Evolutionary conservation across 2,797 vertebrate species (phyloP).

Genomic region (Amazona ochrocephala): DNA sequence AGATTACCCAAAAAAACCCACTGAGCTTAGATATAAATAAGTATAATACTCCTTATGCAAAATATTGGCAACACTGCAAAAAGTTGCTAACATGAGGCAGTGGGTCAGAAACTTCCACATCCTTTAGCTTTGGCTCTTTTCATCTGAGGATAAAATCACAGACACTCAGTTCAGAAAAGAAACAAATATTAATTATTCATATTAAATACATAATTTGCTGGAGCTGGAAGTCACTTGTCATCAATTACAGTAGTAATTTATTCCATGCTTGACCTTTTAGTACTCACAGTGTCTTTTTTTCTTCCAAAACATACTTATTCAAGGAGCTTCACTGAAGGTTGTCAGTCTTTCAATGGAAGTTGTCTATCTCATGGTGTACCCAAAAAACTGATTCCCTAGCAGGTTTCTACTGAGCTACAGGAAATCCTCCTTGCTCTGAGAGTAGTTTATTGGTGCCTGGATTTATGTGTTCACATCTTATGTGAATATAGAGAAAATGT

Average conservation of each 20-base stretch:
- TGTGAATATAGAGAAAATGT: not conserved
- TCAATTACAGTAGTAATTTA: constrained; percentile 37
- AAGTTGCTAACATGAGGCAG: not conserved
- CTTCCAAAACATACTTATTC: not conserved
- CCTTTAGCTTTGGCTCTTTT: constrained; percentile 24
- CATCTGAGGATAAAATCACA: constrained; percentile 28
- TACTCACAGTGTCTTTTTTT: not conserved
- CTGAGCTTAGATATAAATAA: constrained; percentile 8
- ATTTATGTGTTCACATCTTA: not conserved
- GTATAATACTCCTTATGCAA: not conserved
- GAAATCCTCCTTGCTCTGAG: not conserved
- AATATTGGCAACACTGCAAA: not conserved
- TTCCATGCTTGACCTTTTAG: constrained; percentile 14
- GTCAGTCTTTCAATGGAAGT: not conserved
- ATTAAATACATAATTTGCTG: constrained; percentile 34
- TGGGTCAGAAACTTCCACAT: not conserved
- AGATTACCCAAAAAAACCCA: not conserved
- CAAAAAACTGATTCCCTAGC: not conserved
- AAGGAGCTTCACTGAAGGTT: not conserved
- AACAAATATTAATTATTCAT: not conserved
- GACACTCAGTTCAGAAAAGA: constrained; percentile 20
- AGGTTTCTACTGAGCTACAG: not conserved
- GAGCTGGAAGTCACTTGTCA: constrained; percentile 15
- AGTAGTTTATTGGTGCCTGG: not conserved
- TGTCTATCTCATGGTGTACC: not conserved